Base-by-base conservation (phyloP, 2,888 invertebrate genomes). In the Cepaea hortensis region DNA sequence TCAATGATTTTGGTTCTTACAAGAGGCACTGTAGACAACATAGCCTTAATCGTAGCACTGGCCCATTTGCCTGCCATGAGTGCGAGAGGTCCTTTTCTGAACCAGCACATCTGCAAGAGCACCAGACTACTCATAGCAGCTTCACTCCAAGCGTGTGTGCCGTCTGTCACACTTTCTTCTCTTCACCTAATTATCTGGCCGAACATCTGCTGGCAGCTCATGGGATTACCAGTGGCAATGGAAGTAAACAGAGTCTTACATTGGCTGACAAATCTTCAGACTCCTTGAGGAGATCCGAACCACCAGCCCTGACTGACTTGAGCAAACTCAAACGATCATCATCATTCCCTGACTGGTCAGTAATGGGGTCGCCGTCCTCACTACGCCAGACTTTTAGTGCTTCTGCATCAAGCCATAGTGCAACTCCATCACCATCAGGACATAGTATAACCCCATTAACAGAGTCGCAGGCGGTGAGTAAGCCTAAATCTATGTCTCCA, bases 1-100 rank as follows among this genome's bases (percentile, higher is more conserved):
- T 93, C 75, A 93, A 93, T 85, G 93, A 93, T 84, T 93, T 93
- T 89, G 93, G 93, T n/a, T 91, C 92, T 9, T 93, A 92, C 87
- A 93, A 93, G 87, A 90, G 92, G 23, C 93, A 93, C 83, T 92
- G 92, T 83, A 89, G 92, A 9, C 92, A 92, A 84, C 93, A 93
- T 87, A 90, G 91, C 9, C 90, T 82, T 20, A 82, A 68, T 3
- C 77, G 86, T 5, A 77, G 61, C 35, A 55, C 70, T 3, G 91
- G 91, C 23, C 90, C 91, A 50, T 91, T 91, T 83, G 86, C 90
- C 13, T 91, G 91, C 81, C 81, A 90, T n/a, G 90, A 91, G 20
- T 91, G 91, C 86, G 90, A 90, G 80, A 85, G 89, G n/a, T 89
- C 90, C 61, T 90, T 90, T 70, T 84, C 90, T 13, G 92, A 92